Percentiles rank a stretch among this genome's conserved stretches.
phyloP scores from a whole-genome alignment of 2,888 invertebrate species.

The Isoperla grammatica region DNA sequence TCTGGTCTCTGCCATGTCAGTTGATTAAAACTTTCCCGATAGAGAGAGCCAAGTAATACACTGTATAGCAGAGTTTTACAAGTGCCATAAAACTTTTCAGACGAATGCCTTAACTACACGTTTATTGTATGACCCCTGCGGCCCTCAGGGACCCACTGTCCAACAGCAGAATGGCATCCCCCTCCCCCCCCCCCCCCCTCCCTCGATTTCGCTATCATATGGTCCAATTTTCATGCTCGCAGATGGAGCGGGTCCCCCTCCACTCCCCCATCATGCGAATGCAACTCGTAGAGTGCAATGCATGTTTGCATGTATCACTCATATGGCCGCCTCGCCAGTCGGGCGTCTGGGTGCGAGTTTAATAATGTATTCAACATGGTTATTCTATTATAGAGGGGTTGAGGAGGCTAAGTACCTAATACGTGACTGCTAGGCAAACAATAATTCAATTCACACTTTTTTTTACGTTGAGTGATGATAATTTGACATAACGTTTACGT shows the following conservation, averaged over 20 bases:
- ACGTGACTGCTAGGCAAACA: not conserved
- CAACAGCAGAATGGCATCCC: not conserved
- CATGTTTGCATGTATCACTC: too few relatives aligned
- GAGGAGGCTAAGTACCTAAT: constrained; percentile 1
- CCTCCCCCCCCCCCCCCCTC: constrained; percentile 3
- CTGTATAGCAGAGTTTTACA: not conserved
- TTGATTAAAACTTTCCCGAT: too few relatives aligned
- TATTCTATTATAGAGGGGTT: constrained; percentile 9
- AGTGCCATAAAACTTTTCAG: not conserved
- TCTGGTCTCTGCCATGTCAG: too few relatives aligned
- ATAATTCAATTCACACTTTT: not conserved
- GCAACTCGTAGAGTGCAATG: not conserved
- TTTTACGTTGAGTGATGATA: not conserved
- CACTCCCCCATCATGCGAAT: constrained; percentile 2
- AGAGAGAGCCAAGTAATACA: too few relatives aligned
- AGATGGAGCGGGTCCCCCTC: constrained; percentile 1
- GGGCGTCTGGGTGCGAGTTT: constrained; percentile 13
- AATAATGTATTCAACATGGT: constrained; percentile 20
- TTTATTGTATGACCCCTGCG: not conserved
- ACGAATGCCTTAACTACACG: not conserved
- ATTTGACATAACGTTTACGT: not conserved
- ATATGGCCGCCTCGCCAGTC: too few relatives aligned
- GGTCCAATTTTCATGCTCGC: constrained; percentile 4
- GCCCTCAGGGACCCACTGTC: not conserved
- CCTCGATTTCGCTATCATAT: constrained; percentile 4